Conservation (phyloP, 2,797 vertebrate species). For the Gila robusta region DNA sequence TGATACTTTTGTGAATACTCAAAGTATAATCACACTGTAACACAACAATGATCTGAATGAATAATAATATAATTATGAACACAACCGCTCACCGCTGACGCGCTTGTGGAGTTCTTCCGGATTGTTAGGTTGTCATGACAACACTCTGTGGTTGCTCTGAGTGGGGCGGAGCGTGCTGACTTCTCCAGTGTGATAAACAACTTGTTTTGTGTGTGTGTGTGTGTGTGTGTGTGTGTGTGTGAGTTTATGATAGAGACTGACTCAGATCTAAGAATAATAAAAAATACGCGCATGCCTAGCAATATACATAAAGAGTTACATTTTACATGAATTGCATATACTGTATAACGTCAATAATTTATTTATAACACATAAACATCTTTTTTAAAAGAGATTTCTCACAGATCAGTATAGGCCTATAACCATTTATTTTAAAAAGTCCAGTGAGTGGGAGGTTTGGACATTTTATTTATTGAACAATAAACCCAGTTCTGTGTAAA, state of each 20-base stretch:
- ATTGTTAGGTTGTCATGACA: slow-evolving; percentile 20
- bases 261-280: not conserved
- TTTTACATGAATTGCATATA: not conserved
- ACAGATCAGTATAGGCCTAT: not conserved
- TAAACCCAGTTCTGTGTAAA: slow-evolving; percentile 17
- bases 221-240: too few species aligned
- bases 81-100: not conserved
- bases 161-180: not conserved
- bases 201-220: too few species aligned
- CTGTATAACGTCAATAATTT: not conserved
- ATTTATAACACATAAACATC: not conserved
- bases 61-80: not conserved
- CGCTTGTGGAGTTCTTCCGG: not conserved
- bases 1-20: not conserved
- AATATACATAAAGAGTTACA: not conserved
- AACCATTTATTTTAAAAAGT: not conserved
- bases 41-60: not conserved
- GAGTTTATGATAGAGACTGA: too few species aligned
- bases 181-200: not conserved
- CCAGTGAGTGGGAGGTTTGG: not conserved
- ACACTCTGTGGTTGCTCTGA: not conserved
- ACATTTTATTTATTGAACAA: slow-evolving; percentile 33
- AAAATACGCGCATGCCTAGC: not conserved
- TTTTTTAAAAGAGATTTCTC: not conserved
- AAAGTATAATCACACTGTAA: not conserved